Conservation (phyloP, 2,888 invertebrate genomes). For the Drosophila buzzatii region DNA sequence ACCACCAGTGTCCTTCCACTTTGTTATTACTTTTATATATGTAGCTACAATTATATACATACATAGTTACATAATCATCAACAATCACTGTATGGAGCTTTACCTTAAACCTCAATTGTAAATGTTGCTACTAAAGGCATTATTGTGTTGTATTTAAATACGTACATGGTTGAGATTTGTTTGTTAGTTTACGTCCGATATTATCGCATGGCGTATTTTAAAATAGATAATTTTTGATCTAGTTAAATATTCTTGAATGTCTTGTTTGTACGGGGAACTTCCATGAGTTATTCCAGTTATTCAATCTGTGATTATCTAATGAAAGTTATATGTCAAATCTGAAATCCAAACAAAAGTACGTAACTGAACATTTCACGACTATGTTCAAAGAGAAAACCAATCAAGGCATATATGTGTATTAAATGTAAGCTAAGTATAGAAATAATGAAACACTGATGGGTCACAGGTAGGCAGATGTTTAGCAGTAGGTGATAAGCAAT, state of each 20-base stretch:
- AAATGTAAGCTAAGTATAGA: conserved; percentile 34
- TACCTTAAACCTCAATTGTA: conserved; percentile 61
- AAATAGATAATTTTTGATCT: conserved; percentile 68
- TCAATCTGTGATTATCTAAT: conserved; percentile 73
- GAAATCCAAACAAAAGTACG: conserved; percentile 61
- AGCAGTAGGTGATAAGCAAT: conserved; percentile 73
- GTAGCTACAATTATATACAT: conserved; percentile 32
- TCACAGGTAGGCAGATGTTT: conserved; percentile 75
- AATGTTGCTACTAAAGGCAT: conserved; percentile 63
- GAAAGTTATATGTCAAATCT: conserved; percentile 57
- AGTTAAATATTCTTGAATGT: conserved; percentile 49
- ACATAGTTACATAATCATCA: conserved; percentile 14
- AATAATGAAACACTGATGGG: conserved; percentile 65
- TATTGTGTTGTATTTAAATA: conserved; percentile 28
- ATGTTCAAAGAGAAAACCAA: conserved; percentile 38
- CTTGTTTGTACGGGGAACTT: conserved; percentile 46
- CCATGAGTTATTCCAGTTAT: conserved; percentile 76
- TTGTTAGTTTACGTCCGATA: conserved; percentile 31
- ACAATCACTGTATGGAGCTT: conserved; percentile 59
- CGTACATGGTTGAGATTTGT: conserved; percentile 42
- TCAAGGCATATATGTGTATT: conserved; percentile 24
- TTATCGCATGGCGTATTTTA: conserved; percentile 51
- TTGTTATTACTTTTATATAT: conserved; percentile 59
- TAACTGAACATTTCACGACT: conserved; percentile 70
- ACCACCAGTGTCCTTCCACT: conserved; percentile 73